A percentile compares a stretch with the other conserved stretches of the same genome.
Conservation (phyloP, 2,797 vertebrate genomes). For the Amblyopsis hoosieri region DNA sequence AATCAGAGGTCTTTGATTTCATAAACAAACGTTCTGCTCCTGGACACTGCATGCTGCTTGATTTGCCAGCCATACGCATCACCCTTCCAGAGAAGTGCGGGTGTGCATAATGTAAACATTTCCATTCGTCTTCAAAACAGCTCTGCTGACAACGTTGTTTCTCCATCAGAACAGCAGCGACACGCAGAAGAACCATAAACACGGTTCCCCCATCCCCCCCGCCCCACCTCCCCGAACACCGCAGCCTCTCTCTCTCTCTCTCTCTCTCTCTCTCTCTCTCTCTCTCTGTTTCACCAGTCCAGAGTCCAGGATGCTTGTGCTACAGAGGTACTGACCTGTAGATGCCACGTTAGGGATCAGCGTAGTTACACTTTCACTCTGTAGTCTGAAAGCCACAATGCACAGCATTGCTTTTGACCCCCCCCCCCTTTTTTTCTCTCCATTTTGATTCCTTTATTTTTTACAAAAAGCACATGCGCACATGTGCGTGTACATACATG, state of each 20-base stretch:
- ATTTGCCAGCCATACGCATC: conserved; percentile 78
- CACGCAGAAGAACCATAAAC: conserved; percentile 33
- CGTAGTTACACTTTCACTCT: conserved; percentile 79
- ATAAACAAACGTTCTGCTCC: conserved; percentile 68
- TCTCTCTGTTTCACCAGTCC: not conserved
- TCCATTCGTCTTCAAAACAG: conserved; percentile 63
- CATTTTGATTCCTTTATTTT: conserved; percentile 20
- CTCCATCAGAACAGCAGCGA: conserved; percentile 83
- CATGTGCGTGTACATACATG: conserved; percentile 46
- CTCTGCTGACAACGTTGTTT: conserved; percentile 86
- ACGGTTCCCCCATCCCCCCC: not conserved
- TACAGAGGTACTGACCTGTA: conserved; percentile 82
- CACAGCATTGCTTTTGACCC: conserved; percentile 79
- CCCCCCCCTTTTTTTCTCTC: not conserved
- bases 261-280: not conserved
- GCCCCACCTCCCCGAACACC: not conserved
- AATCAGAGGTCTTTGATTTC: conserved; percentile 88
- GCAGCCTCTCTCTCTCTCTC: conserved; percentile 6
- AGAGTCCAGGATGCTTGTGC: conserved; percentile 88
- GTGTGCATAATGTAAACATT: conserved; percentile 98
- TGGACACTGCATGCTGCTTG: conserved; percentile 69
- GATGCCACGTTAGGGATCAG: conserved; percentile 83
- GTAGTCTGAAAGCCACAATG: conserved; percentile 83
- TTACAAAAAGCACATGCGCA: conserved; percentile 69
- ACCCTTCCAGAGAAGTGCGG: conserved; percentile 86